Evolutionary conservation across 2,797 vertebrate species (phyloP).

Genomic region (Micromesistius poutassou): DNA sequence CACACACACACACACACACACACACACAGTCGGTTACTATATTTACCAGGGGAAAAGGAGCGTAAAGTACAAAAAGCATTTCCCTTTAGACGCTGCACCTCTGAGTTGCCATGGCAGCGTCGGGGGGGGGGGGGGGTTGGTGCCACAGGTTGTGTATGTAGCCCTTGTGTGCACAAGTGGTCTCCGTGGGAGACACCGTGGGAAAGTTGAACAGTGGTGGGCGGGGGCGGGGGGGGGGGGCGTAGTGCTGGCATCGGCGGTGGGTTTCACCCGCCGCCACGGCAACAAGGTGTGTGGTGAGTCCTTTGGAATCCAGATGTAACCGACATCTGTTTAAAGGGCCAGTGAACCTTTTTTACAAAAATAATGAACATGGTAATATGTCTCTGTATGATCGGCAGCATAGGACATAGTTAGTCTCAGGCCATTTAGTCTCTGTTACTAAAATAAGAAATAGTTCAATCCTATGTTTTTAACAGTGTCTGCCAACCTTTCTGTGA

Average conservation of each 20-base stretch:
- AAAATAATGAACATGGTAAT: too few species aligned
- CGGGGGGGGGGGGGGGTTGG: constrained; percentile 48
- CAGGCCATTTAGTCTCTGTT: too few species aligned
- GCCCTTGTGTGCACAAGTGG: constrained; percentile 71
- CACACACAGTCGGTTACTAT: constrained; percentile 20
- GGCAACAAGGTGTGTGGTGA: not conserved
- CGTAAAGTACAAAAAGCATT: constrained; percentile 37
- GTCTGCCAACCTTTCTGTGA: too few species aligned
- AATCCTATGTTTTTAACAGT: too few species aligned
- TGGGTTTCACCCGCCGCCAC: constrained; percentile 3
- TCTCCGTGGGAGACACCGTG: constrained; percentile 61
- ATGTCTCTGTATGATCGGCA: too few species aligned
- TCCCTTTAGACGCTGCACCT: constrained; percentile 60
- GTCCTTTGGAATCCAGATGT: too few species aligned
- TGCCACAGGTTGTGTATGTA: constrained; percentile 78
- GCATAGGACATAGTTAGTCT: too few species aligned
- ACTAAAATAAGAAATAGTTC: too few species aligned
- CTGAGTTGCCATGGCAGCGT: constrained; percentile 78
- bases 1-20: too few species aligned
- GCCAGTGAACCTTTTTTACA: too few species aligned
- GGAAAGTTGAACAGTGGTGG: constrained; percentile 48
- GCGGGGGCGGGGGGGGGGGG: not conserved
- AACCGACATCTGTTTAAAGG: too few species aligned
- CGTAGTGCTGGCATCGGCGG: constrained; percentile 18
- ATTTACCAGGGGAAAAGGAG: constrained; percentile 43